Evolutionary conservation across 2,113 vertebrate species (phyloP), one percentile per base, ranked within the genome.

Genomic region (Trogon melanurus): DNA sequence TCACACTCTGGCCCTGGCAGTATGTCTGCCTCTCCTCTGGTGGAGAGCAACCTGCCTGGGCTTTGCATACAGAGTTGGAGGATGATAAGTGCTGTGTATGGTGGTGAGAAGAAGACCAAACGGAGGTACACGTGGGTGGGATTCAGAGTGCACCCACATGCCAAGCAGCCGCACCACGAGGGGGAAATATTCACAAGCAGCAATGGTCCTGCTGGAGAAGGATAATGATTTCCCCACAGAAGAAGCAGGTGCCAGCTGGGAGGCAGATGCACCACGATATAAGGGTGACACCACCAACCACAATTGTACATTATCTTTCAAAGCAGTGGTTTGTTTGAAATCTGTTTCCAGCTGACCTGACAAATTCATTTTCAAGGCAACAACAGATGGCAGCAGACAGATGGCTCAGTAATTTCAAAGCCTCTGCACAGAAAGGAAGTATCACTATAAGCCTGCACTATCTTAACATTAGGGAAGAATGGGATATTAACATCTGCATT

Each of bases 361-460:
- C 62, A 82, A 89, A 93, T 94, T 87, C 16, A 91, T 91, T 95
- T 95, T 85, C 86, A 93, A 94, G 69, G 85, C 44, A 96, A 76
- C 81, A 94, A 85, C 94, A 92, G 94, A 97, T 64, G 92, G 92
- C 67, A 91, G 70, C 62, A 72, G 64, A 85, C 95, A 97, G 94
- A 97, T 90, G 96, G 94, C 75, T 93, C 32, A 41, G 65, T 79
- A 53, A 84, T 93, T 96, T 78, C 70, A 94, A 94, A 96, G 89
- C 44, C 11, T 85, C 76, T 94, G 30, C 48, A 74, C 72, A 96
- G 87, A 97, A 95, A 93, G 65, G 19, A 95, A 85, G 27, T 41
- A 78, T 56, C 84, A 89, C 74, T 89, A 48, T 72, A 92, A 83
- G 62, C 36, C 56, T 75, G 51, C 38, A 51, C 69, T 93, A 50